A percentile compares a stretch with the other conserved stretches of the same genome.
Evolutionary conservation across 2,888 invertebrate genomes (phyloP).

Genomic region (Brachypterus glaber): DNA sequence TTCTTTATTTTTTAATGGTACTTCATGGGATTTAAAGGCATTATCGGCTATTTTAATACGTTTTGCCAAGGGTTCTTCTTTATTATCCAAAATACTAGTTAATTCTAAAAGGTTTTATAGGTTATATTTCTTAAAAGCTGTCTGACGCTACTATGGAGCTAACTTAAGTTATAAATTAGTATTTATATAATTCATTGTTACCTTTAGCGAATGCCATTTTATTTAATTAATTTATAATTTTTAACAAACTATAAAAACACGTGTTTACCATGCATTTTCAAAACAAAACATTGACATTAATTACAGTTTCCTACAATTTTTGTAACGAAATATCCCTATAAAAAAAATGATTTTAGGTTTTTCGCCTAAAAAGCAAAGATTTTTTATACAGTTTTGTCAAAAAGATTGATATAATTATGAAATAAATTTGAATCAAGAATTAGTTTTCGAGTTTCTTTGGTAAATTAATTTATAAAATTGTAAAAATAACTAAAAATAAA

Average conservation of each 20-base stretch:
- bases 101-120: conserved; percentile 24
- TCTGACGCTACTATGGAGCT: too few species aligned
- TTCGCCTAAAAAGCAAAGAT: too few species aligned
- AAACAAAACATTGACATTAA: too few species aligned
- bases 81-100: conserved; percentile 24
- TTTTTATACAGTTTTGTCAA: too few species aligned
- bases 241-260: conserved; percentile 7
- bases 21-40: conserved; percentile 27
- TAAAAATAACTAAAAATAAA: too few species aligned
- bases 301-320: too few species aligned
- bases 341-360: too few species aligned
- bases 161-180: too few species aligned
- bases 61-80: conserved; percentile 29
- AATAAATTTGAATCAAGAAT: too few species aligned
- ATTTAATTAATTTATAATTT: not conserved
- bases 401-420: too few species aligned
- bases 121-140: not conserved
- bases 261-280: conserved; percentile 4
- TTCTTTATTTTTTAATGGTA: conserved; percentile 26
- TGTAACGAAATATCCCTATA: too few species aligned
- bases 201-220: conserved; percentile 15
- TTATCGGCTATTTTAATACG: conserved; percentile 31
- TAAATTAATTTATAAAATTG: not conserved
- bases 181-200: not conserved
- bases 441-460: too few species aligned